Conservation (phyloP, 2,888 invertebrate genomes). For the Hydroisotoma schaefferi region DNA sequence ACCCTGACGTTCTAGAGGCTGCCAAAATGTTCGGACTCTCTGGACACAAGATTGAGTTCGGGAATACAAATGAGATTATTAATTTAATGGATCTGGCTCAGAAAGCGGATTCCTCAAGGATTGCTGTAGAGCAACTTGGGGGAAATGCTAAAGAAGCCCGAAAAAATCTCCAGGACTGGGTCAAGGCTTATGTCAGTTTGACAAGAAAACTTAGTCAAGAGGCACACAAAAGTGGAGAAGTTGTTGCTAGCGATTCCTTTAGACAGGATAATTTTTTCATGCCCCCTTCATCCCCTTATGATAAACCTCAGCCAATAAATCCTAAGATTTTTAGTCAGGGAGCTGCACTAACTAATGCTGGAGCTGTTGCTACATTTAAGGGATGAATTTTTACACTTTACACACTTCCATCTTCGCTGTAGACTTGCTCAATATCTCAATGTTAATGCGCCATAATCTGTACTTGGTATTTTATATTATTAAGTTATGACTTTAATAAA, state of each 20-base stretch:
- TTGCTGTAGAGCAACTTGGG: slow-evolving; percentile 26
- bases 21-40: slow-evolving; percentile 9
- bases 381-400: too few relatives aligned
- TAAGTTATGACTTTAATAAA: too few relatives aligned
- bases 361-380: slow-evolving; percentile 7
- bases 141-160: slow-evolving; percentile 28
- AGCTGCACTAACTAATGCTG: slow-evolving; percentile 11
- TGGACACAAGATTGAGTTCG: slow-evolving; percentile 29
- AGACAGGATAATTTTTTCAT: slow-evolving; percentile 28
- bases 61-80: slow-evolving; percentile 25
- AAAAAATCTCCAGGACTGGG: slow-evolving; percentile 30
- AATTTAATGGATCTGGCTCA: slow-evolving; percentile 31
- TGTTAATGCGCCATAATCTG: too few relatives aligned
- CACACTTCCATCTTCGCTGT: too few relatives aligned
- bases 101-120: slow-evolving; percentile 20
- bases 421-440: not conserved
- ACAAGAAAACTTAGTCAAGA: slow-evolving; percentile 21
- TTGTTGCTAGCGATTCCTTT: slow-evolving; percentile 23
- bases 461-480: too few relatives aligned
- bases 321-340: slow-evolving; percentile 21
- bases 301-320: slow-evolving; percentile 9
- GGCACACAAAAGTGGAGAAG: slow-evolving; percentile 23
- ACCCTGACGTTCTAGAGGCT: slow-evolving; percentile 9
- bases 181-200: slow-evolving; percentile 19
- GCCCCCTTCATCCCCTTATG: not conserved